Percentiles rank a stretch among this genome's conserved stretches.
Conservation (phyloP, 2,888 invertebrate species). For the Therioaphis trifolii region DNA sequence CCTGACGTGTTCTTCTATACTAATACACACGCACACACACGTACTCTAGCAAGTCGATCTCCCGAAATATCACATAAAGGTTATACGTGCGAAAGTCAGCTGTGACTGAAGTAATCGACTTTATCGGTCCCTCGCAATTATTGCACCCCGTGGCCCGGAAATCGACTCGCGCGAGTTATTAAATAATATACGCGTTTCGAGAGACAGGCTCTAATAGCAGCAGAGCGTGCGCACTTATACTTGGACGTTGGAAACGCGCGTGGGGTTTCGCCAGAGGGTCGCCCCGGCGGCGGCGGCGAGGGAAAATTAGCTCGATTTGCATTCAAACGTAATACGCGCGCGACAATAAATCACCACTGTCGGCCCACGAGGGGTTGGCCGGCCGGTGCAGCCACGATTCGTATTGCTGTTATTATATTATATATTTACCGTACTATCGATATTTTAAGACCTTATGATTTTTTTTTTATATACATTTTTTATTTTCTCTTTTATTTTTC, state of each 20-base stretch:
- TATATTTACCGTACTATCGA: slow-evolving; percentile 10
- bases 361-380: not conserved
- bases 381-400: not conserved
- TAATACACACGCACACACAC: not conserved
- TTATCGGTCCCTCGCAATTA: slow-evolving; percentile 39
- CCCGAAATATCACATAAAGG: not conserved
- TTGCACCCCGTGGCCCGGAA: slow-evolving; percentile 33
- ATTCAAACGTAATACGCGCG: slow-evolving; percentile 31
- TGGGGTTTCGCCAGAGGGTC: slow-evolving; percentile 33
- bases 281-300: not conserved
- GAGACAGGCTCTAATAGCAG: not conserved
- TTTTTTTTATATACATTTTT: not conserved
- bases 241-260: slow-evolving; percentile 16
- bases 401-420: not conserved
- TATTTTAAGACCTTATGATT: not conserved
- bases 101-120: not conserved
- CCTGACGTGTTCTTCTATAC: slow-evolving; percentile 18
- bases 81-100: not conserved
- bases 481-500: too few relatives aligned
- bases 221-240: not conserved
- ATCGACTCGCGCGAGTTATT: slow-evolving; percentile 48
- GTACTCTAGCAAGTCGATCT: not conserved
- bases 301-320: slow-evolving; percentile 52
- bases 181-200: slow-evolving; percentile 22
- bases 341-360: not conserved